phyloP scores from a whole-genome alignment of 2,888 invertebrate species.

The Ptycholaimellus sp. region DNA sequence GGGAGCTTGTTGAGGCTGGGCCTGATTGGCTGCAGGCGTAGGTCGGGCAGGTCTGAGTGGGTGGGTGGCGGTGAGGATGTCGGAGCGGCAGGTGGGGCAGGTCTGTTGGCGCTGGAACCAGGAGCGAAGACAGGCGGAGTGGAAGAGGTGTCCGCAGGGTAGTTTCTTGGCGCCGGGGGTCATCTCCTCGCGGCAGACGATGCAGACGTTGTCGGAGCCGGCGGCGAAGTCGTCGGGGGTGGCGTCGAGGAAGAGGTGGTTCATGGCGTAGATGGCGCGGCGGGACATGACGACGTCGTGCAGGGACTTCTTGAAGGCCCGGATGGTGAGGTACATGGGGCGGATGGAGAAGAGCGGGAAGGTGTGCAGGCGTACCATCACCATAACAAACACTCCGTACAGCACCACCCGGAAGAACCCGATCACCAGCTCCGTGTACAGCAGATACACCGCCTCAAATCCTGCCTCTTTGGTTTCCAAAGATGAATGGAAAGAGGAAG shows the following conservation, averaged over 20 bases:
- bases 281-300: conserved; percentile 81
- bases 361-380: conserved; percentile 90
- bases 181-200: conserved; percentile 82
- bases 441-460: conserved; percentile 80
- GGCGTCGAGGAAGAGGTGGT: conserved; percentile 40
- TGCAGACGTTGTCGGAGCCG: conserved; percentile 66
- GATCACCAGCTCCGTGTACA: conserved; percentile 84
- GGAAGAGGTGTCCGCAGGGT: conserved; percentile 97
- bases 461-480: no score
- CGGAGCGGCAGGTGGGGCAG: conserved; percentile 87
- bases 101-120: conserved; percentile 99
- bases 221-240: conserved; percentile 11
- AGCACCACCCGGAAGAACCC: conserved; percentile 45
- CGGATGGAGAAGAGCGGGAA: conserved; percentile 89
- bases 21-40: no score
- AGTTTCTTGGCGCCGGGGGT: conserved; percentile 55
- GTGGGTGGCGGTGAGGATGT: conserved; percentile 41
- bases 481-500: no score
- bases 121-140: conserved; percentile 78
- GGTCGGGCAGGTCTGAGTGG: no score
- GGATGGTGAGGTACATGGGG: conserved; percentile 96
- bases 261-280: conserved; percentile 24
- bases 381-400: conserved; percentile 69
- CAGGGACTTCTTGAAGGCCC: conserved; percentile 72
- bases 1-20: no score